Percentiles rank a stretch among this genome's conserved stretches.
Conservation (phyloP, 2,888 invertebrate genomes). For the Apoda limacodes region DNA sequence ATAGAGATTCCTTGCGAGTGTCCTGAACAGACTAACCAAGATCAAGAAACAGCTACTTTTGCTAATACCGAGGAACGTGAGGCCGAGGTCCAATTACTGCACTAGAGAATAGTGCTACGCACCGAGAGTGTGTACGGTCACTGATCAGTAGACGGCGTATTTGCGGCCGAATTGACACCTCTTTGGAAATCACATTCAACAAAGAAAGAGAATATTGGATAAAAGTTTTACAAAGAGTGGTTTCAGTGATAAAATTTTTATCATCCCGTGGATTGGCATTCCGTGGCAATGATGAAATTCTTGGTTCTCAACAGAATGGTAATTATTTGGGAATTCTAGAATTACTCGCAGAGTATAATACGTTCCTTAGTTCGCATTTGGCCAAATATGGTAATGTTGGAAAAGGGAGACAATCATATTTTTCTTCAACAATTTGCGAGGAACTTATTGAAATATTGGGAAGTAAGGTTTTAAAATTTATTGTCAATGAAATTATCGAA, state of each 20-base stretch:
- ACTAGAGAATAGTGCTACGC: slow-evolving; percentile 9
- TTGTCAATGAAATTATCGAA: slow-evolving; percentile 8
- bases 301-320: slow-evolving; percentile 9
- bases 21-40: slow-evolving; percentile 7
- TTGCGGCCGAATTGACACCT: too few relatives aligned
- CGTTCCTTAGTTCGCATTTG: too few relatives aligned
- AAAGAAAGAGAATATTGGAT: too few relatives aligned
- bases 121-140: slow-evolving; percentile 11
- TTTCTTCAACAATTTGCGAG: slow-evolving; percentile 10
- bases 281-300: slow-evolving; percentile 8
- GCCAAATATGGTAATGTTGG: slow-evolving; percentile 7
- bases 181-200: too few relatives aligned
- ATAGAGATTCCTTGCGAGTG: slow-evolving; percentile 7
- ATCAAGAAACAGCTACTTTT: slow-evolving; percentile 7
- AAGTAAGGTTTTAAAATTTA: slow-evolving; percentile 9
- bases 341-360: slow-evolving; percentile 10
- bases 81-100: too few relatives aligned
- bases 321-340: slow-evolving; percentile 12
- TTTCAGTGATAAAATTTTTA: slow-evolving; percentile 9
- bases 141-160: slow-evolving; percentile 10
- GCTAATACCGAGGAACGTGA: slow-evolving; percentile 6
- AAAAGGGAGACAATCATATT: slow-evolving; percentile 10
- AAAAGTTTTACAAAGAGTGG: too few relatives aligned
- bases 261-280: slow-evolving; percentile 9
- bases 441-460: too few relatives aligned